Percentiles rank a stretch among this genome's conserved stretches.
These are phyloP conservation scores for Anastrepha obliqua DNA, from an alignment of 1,140 invertebrate genomes.

Conservation along the genomic window DNA sequence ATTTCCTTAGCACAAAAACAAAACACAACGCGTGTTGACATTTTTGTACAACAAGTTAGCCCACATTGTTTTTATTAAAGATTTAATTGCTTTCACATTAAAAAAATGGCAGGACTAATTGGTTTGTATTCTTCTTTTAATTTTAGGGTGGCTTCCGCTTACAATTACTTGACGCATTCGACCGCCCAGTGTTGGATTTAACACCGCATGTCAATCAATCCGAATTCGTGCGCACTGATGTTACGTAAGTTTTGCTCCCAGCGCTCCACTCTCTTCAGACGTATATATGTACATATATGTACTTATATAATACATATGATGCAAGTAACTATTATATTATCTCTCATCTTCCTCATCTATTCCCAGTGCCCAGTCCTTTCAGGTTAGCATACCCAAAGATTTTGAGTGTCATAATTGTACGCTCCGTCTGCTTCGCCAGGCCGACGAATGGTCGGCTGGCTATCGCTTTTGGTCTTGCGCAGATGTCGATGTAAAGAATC, in stretches of 20 bases:
- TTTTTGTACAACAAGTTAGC: background rate
- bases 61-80: background rate
- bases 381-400: conserved; percentile 85
- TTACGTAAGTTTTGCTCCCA: conserved; percentile 77
- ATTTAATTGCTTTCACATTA: conserved; percentile 3
- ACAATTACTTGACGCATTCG: conserved; percentile 87
- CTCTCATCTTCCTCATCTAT: background rate
- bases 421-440: conserved; percentile 89
- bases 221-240: conserved; percentile 87
- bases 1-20: background rate
- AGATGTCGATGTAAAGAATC: conserved; percentile 89
- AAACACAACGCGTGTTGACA: background rate
- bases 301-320: too few species aligned
- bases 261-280: background rate
- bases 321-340: background rate
- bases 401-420: conserved; percentile 93
- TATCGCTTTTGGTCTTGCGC: conserved; percentile 97
- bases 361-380: conserved; percentile 85
- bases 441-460: conserved; percentile 88
- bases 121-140: conserved; percentile 56
- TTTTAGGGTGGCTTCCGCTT: conserved; percentile 90
- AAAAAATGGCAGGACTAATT: background rate
- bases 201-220: conserved; percentile 87
- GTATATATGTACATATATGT: background rate
- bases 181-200: conserved; percentile 87